Evolutionary conservation across 1,140 invertebrate species (phyloP).

Genomic region (Melipona quadrifasciata): DNA sequence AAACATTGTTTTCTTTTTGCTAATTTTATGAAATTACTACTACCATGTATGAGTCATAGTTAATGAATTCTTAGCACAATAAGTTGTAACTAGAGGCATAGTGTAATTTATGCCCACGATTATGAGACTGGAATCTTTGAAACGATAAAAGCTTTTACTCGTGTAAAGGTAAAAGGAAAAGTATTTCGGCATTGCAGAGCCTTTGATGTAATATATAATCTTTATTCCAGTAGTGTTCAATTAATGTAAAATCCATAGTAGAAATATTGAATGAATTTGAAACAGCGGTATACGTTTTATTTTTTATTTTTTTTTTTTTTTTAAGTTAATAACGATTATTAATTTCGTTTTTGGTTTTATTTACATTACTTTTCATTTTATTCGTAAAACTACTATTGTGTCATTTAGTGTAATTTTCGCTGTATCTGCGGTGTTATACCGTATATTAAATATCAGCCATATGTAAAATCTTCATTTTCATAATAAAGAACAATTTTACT

Average conservation of each 20-base stretch:
- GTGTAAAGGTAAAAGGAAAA: constrained; percentile 11
- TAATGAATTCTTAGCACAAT: not conserved
- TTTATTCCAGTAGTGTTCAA: constrained; percentile 33
- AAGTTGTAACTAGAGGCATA: not conserved
- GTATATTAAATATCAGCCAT: constrained; percentile 69
- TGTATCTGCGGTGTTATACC: constrained; percentile 54
- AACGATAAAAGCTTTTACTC: constrained; percentile 16
- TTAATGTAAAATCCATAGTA: constrained; percentile 43
- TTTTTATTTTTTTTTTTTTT: not conserved
- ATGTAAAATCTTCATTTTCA: constrained; percentile 79
- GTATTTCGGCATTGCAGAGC: constrained; percentile 32
- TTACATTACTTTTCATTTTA: constrained; percentile 55
- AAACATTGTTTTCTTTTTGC: constrained; percentile 3
- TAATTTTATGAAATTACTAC: not conserved
- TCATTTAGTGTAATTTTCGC: constrained; percentile 68
- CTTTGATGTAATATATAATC: constrained; percentile 32
- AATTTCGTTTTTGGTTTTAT: constrained; percentile 36
- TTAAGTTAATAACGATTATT: constrained; percentile 2
- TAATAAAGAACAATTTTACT: constrained; percentile 79
- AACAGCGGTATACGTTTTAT: not conserved
- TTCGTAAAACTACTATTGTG: constrained; percentile 50
- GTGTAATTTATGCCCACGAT: constrained; percentile 21
- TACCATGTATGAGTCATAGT: not conserved
- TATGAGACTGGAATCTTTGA: constrained; percentile 49
- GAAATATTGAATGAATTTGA: constrained; percentile 15